These are phyloP conservation scores for Chloroclystis v-ata DNA, from an alignment of 2,888 invertebrate species.

Conservation along the genomic window DNA sequence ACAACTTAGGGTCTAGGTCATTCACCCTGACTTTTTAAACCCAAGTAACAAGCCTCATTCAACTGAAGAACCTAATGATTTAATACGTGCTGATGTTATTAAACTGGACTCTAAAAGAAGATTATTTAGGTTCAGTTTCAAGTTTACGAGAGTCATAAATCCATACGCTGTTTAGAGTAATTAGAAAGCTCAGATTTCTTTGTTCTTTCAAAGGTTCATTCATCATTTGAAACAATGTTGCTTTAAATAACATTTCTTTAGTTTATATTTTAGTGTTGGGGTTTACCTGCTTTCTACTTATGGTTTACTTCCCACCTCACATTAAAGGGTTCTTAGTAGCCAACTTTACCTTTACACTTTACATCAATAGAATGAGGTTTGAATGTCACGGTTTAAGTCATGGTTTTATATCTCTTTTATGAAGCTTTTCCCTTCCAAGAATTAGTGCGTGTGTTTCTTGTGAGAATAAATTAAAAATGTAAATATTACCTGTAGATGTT, in stretches of 20 bases:
- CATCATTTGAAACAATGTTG: constrained; percentile 17
- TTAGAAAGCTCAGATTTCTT: constrained; percentile 60
- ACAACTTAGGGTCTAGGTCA: constrained; percentile 41
- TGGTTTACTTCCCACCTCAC: not conserved
- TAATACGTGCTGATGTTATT: constrained; percentile 32
- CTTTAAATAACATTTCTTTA: constrained; percentile 4
- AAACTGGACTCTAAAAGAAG: constrained; percentile 21
- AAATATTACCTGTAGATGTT: no score
- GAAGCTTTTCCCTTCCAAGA: no score
- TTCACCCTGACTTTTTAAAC: constrained; percentile 65
- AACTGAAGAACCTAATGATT: constrained; percentile 55
- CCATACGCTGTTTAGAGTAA: constrained; percentile 52
- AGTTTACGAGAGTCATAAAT: constrained; percentile 42
- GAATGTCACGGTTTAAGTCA: no score
- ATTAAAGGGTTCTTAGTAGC: no score
- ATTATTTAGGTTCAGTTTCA: constrained; percentile 16
- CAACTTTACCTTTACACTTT: no score
- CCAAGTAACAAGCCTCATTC: constrained; percentile 54
- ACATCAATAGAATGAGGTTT: no score
- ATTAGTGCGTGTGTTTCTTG: no score
- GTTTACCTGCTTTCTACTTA: constrained; percentile 3
- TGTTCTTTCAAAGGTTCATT: constrained; percentile 41
- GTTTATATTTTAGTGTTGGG: not conserved
- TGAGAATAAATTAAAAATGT: no score
- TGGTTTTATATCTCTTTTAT: no score